phyloP scores from a whole-genome alignment of 2,888 invertebrate species.

The Pyrrhosoma nymphula region DNA sequence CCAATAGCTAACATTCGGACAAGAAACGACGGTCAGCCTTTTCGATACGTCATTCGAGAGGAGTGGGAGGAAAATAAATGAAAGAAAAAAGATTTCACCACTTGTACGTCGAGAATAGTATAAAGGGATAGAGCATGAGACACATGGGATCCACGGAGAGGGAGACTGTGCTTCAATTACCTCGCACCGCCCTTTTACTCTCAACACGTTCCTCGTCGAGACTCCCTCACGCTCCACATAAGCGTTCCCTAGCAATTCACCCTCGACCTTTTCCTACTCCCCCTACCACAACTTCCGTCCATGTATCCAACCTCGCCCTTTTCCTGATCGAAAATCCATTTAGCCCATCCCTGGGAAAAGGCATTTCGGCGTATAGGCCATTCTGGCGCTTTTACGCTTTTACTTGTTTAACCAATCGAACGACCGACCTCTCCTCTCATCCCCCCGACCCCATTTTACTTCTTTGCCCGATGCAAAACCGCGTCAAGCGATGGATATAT shows the following conservation, averaged over 20 bases:
- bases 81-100: background rate
- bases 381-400: background rate
- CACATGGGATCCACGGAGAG: background rate
- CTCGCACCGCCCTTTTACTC: background rate
- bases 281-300: background rate
- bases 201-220: background rate
- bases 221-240: background rate
- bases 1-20: background rate
- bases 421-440: background rate
- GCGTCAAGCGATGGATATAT: background rate
- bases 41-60: background rate
- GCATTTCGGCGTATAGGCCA: background rate
- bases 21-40: background rate
- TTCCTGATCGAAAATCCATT: constrained; percentile 12
- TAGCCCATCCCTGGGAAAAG: background rate
- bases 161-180: background rate
- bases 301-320: background rate
- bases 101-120: background rate
- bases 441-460: background rate
- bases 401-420: constrained; percentile 37
- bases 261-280: background rate
- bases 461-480: background rate
- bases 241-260: background rate
- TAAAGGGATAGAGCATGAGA: background rate
- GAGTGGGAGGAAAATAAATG: background rate